These are phyloP conservation scores for Ptychadena robeensis DNA, from an alignment of 2,797 vertebrate species.

Conservation along the genomic window DNA sequence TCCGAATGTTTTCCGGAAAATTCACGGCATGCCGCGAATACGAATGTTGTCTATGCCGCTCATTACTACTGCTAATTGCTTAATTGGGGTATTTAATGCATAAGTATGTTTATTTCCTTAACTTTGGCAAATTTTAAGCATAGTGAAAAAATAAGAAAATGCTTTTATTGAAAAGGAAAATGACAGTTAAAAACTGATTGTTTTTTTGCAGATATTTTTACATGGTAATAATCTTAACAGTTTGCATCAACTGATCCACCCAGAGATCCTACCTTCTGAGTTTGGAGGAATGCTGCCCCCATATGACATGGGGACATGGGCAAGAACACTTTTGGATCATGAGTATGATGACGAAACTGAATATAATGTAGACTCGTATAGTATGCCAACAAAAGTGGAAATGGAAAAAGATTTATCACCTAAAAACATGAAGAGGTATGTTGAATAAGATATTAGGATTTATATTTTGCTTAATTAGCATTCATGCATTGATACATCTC, in stretches of 20 bases:
- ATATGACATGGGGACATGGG: slow-evolving; percentile 98
- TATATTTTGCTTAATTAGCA: neutral
- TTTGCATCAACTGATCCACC: slow-evolving; percentile 94
- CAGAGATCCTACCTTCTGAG: slow-evolving; percentile 96
- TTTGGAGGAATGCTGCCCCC: slow-evolving; percentile 97
- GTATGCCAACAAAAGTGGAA: slow-evolving; percentile 83
- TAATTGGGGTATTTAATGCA: too few species aligned
- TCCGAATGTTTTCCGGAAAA: too few species aligned
- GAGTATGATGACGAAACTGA: slow-evolving; percentile 96
- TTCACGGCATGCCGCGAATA: too few species aligned
- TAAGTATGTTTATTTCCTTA: too few species aligned
- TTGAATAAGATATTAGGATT: neutral
- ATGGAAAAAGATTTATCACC: slow-evolving; percentile 85
- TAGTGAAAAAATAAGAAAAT: too few species aligned
- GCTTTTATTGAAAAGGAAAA: neutral
- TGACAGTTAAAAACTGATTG: neutral
- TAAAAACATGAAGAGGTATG: slow-evolving; percentile 95
- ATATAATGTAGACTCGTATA: slow-evolving; percentile 89
- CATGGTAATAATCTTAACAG: slow-evolving; percentile 98
- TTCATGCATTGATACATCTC: too few species aligned
- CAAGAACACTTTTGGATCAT: slow-evolving; percentile 93
- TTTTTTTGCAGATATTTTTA: slow-evolving; percentile 88
- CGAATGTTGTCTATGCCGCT: too few species aligned
- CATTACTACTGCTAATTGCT: too few species aligned
- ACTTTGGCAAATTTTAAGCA: too few species aligned